Percentiles rank a stretch among this genome's conserved stretches.
These are phyloP conservation scores for Halichondria panicea DNA, from an alignment of 37 sponge, comb jelly and placozoan species.

Conservation along the genomic window DNA sequence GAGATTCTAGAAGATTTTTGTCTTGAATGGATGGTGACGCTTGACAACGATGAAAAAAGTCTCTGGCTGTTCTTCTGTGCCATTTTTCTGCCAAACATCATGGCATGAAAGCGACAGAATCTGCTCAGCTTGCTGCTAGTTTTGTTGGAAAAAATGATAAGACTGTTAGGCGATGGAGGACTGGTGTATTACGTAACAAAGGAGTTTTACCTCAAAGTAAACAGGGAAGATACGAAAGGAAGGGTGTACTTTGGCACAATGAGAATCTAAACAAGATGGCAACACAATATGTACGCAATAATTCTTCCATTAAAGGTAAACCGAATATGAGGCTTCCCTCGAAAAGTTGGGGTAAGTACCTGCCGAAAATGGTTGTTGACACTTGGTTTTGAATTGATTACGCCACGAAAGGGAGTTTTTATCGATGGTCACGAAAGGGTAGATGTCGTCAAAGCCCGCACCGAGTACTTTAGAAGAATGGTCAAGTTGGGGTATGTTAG, in stretches of 20 bases:
- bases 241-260: conserved; percentile 35
- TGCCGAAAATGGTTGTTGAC: conserved; percentile 32
- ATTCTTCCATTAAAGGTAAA: conserved; percentile 36
- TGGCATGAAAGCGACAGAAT: conserved; percentile 14
- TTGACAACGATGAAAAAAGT: conserved; percentile 21
- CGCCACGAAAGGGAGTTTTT: conserved; percentile 17
- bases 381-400: conserved; percentile 12
- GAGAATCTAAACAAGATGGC: conserved; percentile 35
- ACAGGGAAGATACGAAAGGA: conserved; percentile 45
- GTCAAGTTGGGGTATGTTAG: conserved; percentile 6
- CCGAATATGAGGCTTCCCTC: conserved; percentile 39
- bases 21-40: conserved; percentile 37
- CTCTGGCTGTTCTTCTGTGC: conserved; percentile 49
- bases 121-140: conserved; percentile 58
- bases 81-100: conserved; percentile 21
- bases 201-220: conserved; percentile 30
- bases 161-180: conserved; percentile 38
- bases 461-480: conserved; percentile 29
- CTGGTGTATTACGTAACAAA: conserved; percentile 12
- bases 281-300: conserved; percentile 12
- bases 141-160: conserved; percentile 48
- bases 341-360: conserved; percentile 9
- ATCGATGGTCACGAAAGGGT: conserved; percentile 49
- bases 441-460: conserved; percentile 22
- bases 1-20: conserved; percentile 34